phyloP scores from a whole-genome alignment of 2,797 vertebrate genomes.

The Premnoplex brunnescens region DNA sequence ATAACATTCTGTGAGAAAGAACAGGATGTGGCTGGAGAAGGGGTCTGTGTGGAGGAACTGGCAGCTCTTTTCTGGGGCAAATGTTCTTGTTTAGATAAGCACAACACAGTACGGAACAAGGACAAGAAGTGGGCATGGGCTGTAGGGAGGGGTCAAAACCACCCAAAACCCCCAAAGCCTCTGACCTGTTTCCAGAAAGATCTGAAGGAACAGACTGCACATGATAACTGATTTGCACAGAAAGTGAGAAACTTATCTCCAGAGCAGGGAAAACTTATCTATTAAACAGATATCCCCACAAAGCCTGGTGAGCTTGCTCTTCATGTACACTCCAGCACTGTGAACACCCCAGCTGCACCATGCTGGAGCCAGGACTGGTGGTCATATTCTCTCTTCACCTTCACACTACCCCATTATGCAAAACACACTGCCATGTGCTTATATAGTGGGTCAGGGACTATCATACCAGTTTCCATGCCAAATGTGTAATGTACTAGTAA shows the following conservation, averaged over 20 bases:
- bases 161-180: not conserved
- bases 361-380: not conserved
- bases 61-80: not conserved
- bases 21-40: not conserved
- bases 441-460: not conserved
- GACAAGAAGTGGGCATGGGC: not conserved
- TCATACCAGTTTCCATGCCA: not conserved
- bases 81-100: not conserved
- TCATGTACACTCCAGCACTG: not conserved
- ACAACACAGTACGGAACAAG: not conserved
- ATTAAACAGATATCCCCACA: not conserved
- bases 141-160: not conserved
- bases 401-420: not conserved
- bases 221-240: not conserved
- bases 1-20: not conserved
- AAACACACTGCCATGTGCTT: not conserved
- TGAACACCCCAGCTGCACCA: not conserved
- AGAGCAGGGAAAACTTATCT: not conserved
- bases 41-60: too few relatives aligned
- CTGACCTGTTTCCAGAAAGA: not conserved
- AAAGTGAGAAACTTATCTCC: not conserved
- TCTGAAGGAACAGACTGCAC: not conserved
- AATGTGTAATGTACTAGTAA: not conserved
- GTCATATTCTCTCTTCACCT: not conserved
- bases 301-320: not conserved